A percentile compares a stretch with the other conserved stretches of the same genome.
Conservation (phyloP, 1,140 invertebrate genomes). For the Drosophila simulans region DNA sequence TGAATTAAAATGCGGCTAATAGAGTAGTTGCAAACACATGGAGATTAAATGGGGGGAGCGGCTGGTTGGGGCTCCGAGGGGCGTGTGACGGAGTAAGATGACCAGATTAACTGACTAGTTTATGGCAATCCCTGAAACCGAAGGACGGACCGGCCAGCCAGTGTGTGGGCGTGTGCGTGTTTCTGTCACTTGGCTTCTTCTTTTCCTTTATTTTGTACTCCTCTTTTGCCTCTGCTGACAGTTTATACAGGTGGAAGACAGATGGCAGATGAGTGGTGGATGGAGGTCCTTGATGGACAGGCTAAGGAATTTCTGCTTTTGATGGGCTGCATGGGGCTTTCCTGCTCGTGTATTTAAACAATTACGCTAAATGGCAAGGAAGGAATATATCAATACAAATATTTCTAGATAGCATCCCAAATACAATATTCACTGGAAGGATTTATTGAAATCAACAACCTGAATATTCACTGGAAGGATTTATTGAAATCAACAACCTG, state of each 20-base stretch:
- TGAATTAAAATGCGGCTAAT: slow-evolving; percentile 83
- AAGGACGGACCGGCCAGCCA: slow-evolving; percentile 2
- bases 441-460: too few species aligned
- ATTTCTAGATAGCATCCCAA: too few species aligned
- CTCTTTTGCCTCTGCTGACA: slow-evolving; percentile 25
- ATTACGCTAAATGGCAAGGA: neutral
- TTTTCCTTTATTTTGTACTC: neutral
- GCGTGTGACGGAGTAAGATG: slow-evolving; percentile 42
- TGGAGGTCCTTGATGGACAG: slow-evolving; percentile 29
- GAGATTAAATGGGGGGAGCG: slow-evolving; percentile 35
- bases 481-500: too few species aligned
- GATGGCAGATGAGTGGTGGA: slow-evolving; percentile 12
- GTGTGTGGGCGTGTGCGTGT: slow-evolving; percentile 30
- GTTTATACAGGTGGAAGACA: slow-evolving; percentile 49
- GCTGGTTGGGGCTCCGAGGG: neutral
- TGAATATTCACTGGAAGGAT: too few species aligned
- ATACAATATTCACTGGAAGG: too few species aligned
- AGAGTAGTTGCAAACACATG: slow-evolving; percentile 78
- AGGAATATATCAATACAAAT: too few species aligned
- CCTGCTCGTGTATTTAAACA: neutral
- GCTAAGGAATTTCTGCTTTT: slow-evolving; percentile 34
- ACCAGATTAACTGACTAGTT: slow-evolving; percentile 53
- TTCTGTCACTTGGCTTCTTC: slow-evolving; percentile 57
- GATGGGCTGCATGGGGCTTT: slow-evolving; percentile 19
- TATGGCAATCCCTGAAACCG: slow-evolving; percentile 46